These are phyloP conservation scores for Emydura subglobosa DNA, from an alignment of 2,113 vertebrate species.

Conservation along the genomic window DNA sequence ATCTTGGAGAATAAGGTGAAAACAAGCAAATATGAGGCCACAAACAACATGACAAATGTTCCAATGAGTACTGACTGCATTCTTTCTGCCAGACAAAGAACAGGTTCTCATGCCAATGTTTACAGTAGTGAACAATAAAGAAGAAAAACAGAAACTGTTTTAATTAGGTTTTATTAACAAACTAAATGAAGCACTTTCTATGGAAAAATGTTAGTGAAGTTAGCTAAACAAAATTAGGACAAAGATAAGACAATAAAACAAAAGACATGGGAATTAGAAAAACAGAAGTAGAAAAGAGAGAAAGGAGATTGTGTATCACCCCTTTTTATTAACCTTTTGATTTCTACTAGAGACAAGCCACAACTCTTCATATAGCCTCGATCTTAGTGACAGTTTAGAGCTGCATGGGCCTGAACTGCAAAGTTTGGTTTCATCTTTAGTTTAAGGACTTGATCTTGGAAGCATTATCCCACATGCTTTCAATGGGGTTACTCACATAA, in stretches of 20 bases:
- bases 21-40: background rate
- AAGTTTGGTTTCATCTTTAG: background rate
- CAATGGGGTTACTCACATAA: background rate
- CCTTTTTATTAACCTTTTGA: background rate
- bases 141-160: accelerated
- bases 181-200: background rate
- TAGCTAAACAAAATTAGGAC: background rate
- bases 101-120: background rate
- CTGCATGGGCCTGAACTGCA: background rate
- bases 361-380: accelerated
- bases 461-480: background rate
- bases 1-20: background rate
- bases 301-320: accelerated
- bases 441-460: background rate
- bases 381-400: background rate
- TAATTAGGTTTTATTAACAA: background rate
- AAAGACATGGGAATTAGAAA: background rate
- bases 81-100: background rate
- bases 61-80: background rate
- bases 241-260: background rate
- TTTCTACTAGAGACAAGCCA: background rate
- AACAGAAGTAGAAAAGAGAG: background rate
- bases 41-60: background rate
- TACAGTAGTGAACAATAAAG: background rate
- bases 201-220: background rate